Conservation (phyloP, 2,797 vertebrate species). For the Holocentrus rufus region DNA sequence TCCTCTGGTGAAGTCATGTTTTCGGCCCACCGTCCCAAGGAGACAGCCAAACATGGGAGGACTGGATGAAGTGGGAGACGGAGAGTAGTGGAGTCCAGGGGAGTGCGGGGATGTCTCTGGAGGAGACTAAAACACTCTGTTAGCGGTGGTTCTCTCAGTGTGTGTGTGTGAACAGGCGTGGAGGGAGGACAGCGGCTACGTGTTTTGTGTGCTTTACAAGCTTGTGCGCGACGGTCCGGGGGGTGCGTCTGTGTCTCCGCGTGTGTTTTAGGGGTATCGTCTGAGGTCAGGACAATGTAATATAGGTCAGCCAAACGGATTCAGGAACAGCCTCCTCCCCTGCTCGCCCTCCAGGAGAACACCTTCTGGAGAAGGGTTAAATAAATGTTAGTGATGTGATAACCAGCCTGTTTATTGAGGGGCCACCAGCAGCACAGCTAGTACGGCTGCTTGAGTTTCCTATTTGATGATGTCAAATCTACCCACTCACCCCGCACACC, state of each 20-base stretch:
- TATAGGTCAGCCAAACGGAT: constrained; percentile 82
- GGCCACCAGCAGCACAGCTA: constrained; percentile 73
- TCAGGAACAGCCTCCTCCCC: constrained; percentile 75
- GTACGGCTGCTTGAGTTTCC: constrained; percentile 82
- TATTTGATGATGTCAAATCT: constrained; percentile 72
- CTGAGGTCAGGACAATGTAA: constrained; percentile 79
- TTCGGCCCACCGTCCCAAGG: constrained; percentile 49
- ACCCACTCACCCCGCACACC: constrained; percentile 34
- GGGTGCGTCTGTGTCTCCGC: neutral
- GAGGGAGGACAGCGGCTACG: constrained; percentile 27
- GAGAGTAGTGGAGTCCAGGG: constrained; percentile 47
- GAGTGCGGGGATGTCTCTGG: constrained; percentile 35
- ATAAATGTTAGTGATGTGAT: constrained; percentile 99
- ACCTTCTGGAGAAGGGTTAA: constrained; percentile 94
- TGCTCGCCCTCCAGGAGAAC: constrained; percentile 71
- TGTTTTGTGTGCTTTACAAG: constrained; percentile 14
- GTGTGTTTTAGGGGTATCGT: constrained; percentile 20
- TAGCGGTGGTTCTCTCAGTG: too few relatives aligned
- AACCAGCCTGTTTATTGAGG: constrained; percentile 96
- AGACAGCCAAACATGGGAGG: constrained; percentile 64
- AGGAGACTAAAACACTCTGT: constrained; percentile 40
- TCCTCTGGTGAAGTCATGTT: constrained; percentile 58
- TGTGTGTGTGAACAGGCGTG: too few relatives aligned
- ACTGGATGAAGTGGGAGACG: constrained; percentile 54
- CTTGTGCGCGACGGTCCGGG: neutral